phyloP scores from a whole-genome alignment of 1,140 invertebrate genomes.

The Doryteuthis pealeii region DNA sequence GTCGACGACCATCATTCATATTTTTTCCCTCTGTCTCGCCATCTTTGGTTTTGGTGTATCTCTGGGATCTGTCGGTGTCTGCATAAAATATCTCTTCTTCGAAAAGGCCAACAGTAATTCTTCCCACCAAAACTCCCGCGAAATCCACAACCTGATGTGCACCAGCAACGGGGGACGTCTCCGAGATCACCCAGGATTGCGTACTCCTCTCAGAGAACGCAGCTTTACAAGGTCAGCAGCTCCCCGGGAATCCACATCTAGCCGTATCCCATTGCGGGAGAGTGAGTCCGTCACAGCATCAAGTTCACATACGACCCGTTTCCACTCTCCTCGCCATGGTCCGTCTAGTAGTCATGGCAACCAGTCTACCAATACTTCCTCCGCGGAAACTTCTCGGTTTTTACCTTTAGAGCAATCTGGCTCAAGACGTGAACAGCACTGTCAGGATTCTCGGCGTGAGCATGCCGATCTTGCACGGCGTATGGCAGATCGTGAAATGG shows the following conservation, averaged over 20 bases:
- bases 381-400: background rate
- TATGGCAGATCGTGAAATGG: background rate
- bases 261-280: background rate
- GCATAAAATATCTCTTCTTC: conserved; percentile 7
- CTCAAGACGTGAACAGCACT: background rate
- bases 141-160: background rate
- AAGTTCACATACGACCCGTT: background rate
- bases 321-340: background rate
- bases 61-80: background rate
- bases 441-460: background rate
- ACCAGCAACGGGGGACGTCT: background rate
- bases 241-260: background rate
- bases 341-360: background rate
- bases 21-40: conserved; percentile 15
- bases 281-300: background rate
- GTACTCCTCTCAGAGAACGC: background rate
- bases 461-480: background rate
- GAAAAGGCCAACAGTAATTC: background rate
- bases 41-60: conserved; percentile 1
- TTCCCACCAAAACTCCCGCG: background rate
- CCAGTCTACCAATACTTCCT: background rate
- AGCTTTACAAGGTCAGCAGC: background rate
- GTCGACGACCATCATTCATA: conserved; percentile 12
- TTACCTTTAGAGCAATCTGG: background rate
- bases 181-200: background rate